Evolutionary conservation across 37 sponge, comb jelly and placozoan genomes (phyloP).

Genomic region (Geodia barretti): DNA sequence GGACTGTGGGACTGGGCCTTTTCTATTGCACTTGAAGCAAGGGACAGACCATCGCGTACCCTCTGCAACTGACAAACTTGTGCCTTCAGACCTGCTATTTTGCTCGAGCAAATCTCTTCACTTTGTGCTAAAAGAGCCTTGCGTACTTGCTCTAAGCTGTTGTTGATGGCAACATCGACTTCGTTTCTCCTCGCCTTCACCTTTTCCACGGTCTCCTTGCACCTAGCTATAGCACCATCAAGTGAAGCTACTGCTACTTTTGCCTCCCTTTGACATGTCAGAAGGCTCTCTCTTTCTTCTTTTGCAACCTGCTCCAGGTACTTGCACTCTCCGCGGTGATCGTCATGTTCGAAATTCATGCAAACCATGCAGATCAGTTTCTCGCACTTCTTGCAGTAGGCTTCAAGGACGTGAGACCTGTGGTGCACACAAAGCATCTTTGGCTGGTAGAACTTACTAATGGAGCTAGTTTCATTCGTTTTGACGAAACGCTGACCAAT

Average conservation of each 20-base stretch:
- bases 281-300: constrained; percentile 2
- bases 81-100: not conserved
- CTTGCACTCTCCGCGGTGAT: constrained; percentile 1
- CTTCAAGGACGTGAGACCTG: constrained; percentile 12
- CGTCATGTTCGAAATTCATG: constrained; percentile 17
- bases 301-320: constrained; percentile 19
- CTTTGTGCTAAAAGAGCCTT: constrained; percentile 9
- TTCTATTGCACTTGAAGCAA: not conserved
- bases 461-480: not conserved
- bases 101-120: constrained; percentile 8
- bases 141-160: constrained; percentile 8
- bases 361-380: constrained; percentile 32
- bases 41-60: not conserved
- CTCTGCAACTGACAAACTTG: too few relatives aligned
- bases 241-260: not conserved
- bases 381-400: constrained; percentile 34
- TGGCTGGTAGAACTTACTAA: constrained; percentile 4
- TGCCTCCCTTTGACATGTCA: not conserved
- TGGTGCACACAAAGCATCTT: constrained; percentile 14
- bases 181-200: constrained; percentile 9
- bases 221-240: constrained; percentile 15
- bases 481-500: not conserved
- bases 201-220: constrained; percentile 5
- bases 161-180: constrained; percentile 10
- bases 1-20: constrained; percentile 15